Conservation (phyloP, 2,113 vertebrate species). For the Tiliqua scincoides region DNA sequence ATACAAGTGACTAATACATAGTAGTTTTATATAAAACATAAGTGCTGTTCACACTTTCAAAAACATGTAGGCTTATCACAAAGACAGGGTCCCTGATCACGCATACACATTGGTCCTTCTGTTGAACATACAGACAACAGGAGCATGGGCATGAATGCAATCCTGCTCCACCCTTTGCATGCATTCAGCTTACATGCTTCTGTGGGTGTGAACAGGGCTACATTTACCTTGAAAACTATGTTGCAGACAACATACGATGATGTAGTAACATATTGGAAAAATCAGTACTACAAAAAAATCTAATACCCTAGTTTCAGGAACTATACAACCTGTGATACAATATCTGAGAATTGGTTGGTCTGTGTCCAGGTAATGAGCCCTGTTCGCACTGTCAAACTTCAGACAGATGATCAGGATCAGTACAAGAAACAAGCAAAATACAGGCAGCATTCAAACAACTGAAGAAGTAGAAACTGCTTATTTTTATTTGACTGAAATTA, state of each 20-base stretch:
- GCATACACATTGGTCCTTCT: no score
- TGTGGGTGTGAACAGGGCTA: no score
- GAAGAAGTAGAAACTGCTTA: background rate
- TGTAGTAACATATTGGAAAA: background rate
- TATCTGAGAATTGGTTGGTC: no score
- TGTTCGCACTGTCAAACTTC: background rate
- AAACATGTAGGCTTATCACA: background rate
- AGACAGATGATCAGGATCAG: background rate
- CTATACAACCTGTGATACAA: background rate
- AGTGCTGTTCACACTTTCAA: background rate
- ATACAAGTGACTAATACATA: background rate
- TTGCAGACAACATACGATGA: background rate
- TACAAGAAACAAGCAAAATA: background rate
- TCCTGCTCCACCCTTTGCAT: no score
- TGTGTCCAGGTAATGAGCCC: background rate
- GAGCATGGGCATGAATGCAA: no score
- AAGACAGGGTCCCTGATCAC: background rate
- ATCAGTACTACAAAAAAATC: background rate
- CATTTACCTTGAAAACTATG: background rate
- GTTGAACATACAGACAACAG: no score
- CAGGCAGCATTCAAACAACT: background rate
- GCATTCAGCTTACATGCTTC: no score
- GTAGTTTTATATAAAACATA: background rate
- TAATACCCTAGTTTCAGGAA: background rate
- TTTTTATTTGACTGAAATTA: background rate